phyloP scores from a whole-genome alignment of 2,888 invertebrate genomes.

The Dicycla oo region DNA sequence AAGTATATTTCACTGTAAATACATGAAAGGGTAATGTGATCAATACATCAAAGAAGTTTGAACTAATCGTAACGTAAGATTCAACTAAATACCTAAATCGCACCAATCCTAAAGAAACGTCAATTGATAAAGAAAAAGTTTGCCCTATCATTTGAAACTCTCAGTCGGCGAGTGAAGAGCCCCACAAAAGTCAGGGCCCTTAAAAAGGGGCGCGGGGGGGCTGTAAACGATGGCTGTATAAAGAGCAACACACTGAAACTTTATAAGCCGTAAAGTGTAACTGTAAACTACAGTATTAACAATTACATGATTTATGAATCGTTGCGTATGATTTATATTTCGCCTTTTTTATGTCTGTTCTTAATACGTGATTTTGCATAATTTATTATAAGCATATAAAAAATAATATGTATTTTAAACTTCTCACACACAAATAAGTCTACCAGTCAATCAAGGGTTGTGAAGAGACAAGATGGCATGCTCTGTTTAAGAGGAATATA shows the following conservation, averaged over 20 bases:
- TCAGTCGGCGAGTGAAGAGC: constrained; percentile 49
- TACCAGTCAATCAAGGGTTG: too few species aligned
- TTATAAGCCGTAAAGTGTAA: constrained; percentile 70
- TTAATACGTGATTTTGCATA: constrained; percentile 14
- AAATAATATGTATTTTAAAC: too few species aligned
- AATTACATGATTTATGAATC: constrained; percentile 65
- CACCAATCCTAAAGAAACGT: constrained; percentile 13
- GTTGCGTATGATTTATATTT: constrained; percentile 56
- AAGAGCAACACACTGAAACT: constrained; percentile 68
- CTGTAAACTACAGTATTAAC: constrained; percentile 67
- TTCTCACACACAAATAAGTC: too few species aligned
- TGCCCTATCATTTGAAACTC: constrained; percentile 48
- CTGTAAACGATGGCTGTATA: constrained; percentile 53
- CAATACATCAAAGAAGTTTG: not conserved
- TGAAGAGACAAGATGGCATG: too few species aligned
- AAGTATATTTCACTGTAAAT: not conserved
- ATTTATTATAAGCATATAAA: too few species aligned
- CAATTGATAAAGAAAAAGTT: constrained; percentile 46
- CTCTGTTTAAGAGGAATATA: too few species aligned
- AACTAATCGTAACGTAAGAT: not conserved
- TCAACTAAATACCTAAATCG: constrained; percentile 27
- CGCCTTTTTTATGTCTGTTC: constrained; percentile 10
- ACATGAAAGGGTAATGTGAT: not conserved
- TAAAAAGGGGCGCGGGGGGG: constrained; percentile 51
- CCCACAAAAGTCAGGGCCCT: constrained; percentile 59